Conservation (phyloP, 2,113 vertebrate genomes). For the Embiotoca jacksoni region DNA sequence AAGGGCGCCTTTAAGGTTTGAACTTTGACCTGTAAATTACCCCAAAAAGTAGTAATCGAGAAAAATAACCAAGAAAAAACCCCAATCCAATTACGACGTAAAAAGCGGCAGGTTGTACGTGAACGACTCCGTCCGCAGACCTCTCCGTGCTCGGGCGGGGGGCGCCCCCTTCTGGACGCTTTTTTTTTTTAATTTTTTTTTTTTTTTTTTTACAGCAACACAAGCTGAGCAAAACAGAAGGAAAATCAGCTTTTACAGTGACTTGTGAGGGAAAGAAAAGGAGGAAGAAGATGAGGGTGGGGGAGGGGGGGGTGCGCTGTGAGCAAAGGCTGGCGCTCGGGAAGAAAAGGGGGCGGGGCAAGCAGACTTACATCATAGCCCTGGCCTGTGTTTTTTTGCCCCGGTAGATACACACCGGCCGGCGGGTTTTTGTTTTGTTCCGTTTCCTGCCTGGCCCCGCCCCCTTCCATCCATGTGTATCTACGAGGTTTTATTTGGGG, state of each 20-base stretch:
- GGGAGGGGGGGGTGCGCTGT: constrained; percentile 11
- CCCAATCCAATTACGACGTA: no score
- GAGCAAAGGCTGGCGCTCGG: constrained; percentile 43
- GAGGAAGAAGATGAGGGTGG: constrained; percentile 18
- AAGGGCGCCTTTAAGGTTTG: no score
- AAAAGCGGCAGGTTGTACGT: no score
- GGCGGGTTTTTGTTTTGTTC: background rate
- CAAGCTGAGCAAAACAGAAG: constrained; percentile 53
- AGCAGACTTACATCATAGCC: constrained; percentile 63
- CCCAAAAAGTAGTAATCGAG: no score
- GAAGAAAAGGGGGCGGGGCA: constrained; percentile 24
- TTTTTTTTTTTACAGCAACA: constrained; percentile 50
- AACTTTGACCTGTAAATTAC: no score
- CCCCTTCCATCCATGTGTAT: constrained; percentile 17
- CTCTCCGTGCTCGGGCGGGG: constrained; percentile 41
- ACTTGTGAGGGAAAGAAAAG: constrained; percentile 25
- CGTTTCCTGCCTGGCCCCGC: constrained; percentile 1
- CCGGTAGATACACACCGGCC: constrained; percentile 47
- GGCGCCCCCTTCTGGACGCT: constrained; percentile 17
- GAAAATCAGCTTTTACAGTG: constrained; percentile 28
- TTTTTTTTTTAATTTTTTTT: background rate
- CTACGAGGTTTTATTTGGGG: constrained; percentile 5
- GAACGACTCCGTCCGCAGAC: background rate
- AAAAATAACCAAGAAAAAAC: no score
- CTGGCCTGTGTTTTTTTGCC: constrained; percentile 53